A percentile compares a stretch with the other conserved stretches of the same genome.
phyloP scores from a whole-genome alignment of 2,797 vertebrate species.

The Fistularia commersonii region DNA sequence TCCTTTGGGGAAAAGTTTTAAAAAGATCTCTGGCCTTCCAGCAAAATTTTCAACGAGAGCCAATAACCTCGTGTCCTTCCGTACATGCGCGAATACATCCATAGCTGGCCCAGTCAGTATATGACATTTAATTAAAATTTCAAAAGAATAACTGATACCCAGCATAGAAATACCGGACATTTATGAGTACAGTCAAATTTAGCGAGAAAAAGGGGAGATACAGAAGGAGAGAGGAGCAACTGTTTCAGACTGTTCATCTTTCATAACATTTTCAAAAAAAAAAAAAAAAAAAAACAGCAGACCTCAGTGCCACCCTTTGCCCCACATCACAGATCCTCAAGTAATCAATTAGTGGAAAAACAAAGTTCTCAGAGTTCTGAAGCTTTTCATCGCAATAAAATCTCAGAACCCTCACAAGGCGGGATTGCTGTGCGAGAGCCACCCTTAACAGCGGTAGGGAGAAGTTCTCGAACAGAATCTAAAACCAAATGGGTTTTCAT shows the following conservation, averaged over 20 bases:
- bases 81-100: too few relatives aligned
- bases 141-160: constrained; percentile 35
- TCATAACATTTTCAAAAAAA: constrained; percentile 41
- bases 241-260: constrained; percentile 47
- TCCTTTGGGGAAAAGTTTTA: constrained; percentile 26
- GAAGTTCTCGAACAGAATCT: too few relatives aligned
- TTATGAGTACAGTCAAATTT: constrained; percentile 40
- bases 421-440: constrained; percentile 1
- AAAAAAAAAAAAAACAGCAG: constrained; percentile 36
- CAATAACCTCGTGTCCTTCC: constrained; percentile 21
- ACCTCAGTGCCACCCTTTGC: constrained; percentile 31
- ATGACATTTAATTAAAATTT: constrained; percentile 2
- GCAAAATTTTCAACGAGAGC: constrained; percentile 23
- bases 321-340: constrained; percentile 36
- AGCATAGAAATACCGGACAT: constrained; percentile 33
- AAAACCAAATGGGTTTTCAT: too few relatives aligned
- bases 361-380: constrained; percentile 15
- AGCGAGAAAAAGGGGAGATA: constrained; percentile 22
- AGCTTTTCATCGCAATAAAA: constrained; percentile 25
- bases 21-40: constrained; percentile 9
- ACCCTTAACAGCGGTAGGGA: constrained; percentile 1
- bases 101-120: constrained; percentile 11
- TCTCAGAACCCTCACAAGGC: constrained; percentile 18
- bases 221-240: constrained; percentile 19
- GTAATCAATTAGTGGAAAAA: constrained; percentile 40